These are phyloP conservation scores for Holacanthus passer DNA, from an alignment of 2,113 vertebrate genomes.

Conservation along the genomic window DNA sequence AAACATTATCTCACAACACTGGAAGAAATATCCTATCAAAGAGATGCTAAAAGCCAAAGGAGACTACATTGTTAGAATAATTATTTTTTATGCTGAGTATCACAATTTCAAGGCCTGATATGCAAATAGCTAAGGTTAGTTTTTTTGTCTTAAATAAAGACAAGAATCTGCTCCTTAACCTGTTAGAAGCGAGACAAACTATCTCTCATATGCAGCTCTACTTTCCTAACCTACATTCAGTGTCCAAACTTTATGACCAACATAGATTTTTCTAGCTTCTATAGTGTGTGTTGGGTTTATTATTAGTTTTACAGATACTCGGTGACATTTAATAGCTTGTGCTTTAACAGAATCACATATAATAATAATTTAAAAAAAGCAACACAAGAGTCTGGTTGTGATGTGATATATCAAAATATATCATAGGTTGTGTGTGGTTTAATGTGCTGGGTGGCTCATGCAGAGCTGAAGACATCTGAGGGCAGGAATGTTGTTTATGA, in stretches of 20 bases:
- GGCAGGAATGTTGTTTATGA: conserved; percentile 71
- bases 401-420: not conserved
- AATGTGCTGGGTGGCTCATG: conserved; percentile 9
- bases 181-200: not conserved
- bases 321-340: not conserved
- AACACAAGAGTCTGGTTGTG: not conserved
- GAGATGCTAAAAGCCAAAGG: not conserved
- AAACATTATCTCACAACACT: not conserved
- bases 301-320: not conserved
- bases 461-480: conserved; percentile 31
- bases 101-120: not conserved
- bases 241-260: not conserved
- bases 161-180: not conserved
- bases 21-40: not conserved
- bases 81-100: not conserved
- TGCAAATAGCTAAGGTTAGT: not conserved
- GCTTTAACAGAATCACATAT: not conserved
- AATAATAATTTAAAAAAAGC: not conserved
- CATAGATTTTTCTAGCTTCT: not conserved
- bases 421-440: not conserved
- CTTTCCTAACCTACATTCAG: not conserved
- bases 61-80: not conserved
- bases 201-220: not conserved
- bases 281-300: not conserved
- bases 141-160: not conserved